Evolutionary conservation across 2,797 vertebrate species (phyloP).

Genomic region (Leptatherina wallacei): DNA sequence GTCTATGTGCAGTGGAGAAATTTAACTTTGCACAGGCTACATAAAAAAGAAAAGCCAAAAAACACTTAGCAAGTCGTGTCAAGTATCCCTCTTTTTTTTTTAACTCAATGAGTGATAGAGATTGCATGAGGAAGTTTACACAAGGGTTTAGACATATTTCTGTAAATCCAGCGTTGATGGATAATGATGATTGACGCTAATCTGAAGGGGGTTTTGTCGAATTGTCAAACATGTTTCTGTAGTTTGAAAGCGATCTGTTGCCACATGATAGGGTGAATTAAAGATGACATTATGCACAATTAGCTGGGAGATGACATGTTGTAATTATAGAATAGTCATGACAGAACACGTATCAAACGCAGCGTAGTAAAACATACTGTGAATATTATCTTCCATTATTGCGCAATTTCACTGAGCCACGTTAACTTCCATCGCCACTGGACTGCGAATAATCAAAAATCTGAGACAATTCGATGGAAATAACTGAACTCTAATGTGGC

Average conservation of each 20-base stretch:
- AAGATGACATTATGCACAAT: slow-evolving; percentile 65
- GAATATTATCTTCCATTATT: slow-evolving; percentile 51
- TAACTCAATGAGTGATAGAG: not conserved
- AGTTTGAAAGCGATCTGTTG: slow-evolving; percentile 27
- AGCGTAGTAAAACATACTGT: slow-evolving; percentile 38
- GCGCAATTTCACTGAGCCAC: slow-evolving; percentile 49
- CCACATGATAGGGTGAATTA: slow-evolving; percentile 48
- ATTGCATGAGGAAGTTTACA: not conserved
- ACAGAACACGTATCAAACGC: slow-evolving; percentile 40
- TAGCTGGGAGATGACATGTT: slow-evolving; percentile 47
- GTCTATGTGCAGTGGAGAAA: not conserved
- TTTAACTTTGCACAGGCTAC: not conserved
- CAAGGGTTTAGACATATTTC: not conserved
- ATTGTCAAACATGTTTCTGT: not conserved
- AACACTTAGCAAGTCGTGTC: not conserved
- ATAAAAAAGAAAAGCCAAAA: not conserved
- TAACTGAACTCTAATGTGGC: slow-evolving; percentile 25
- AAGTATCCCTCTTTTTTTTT: not conserved
- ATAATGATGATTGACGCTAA: not conserved
- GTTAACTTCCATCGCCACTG: slow-evolving; percentile 47
- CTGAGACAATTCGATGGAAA: slow-evolving; percentile 45
- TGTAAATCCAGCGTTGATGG: not conserved
- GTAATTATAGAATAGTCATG: slow-evolving; percentile 56
- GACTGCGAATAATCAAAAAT: slow-evolving; percentile 50
- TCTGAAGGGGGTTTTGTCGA: not conserved